phyloP scores from a whole-genome alignment of 2,113 vertebrate species.

The Amazona guildingii region DNA sequence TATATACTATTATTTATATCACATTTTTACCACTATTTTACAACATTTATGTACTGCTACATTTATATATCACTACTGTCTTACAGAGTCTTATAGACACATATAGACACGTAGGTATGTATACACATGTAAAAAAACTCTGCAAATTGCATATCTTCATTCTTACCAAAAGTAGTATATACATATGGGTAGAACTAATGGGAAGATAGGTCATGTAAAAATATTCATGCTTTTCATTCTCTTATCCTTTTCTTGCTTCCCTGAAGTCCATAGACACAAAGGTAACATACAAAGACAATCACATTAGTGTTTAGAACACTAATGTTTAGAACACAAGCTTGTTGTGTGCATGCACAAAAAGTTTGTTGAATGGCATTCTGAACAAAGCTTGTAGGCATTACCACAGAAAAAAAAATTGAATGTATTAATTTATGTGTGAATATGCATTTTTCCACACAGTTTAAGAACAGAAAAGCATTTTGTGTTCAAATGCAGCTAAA shows the following conservation, averaged over 20 bases:
- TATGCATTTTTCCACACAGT: neutral
- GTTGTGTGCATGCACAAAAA: neutral
- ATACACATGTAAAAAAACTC: neutral
- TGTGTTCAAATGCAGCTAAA: neutral
- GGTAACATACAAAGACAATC: neutral
- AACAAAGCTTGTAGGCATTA: neutral
- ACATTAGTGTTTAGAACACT: neutral
- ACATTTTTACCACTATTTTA: neutral
- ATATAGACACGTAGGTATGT: neutral
- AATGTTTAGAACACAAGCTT: neutral
- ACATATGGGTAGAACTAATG: neutral
- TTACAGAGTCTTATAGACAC: neutral
- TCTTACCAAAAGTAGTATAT: neutral
- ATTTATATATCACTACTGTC: neutral
- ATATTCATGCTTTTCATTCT: neutral
- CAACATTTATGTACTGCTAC: neutral
- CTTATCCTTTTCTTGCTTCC: neutral
- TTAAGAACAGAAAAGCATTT: neutral
- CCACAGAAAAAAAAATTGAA: neutral
- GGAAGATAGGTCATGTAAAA: neutral
- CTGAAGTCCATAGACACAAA: neutral
- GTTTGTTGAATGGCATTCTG: neutral
- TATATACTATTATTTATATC: neutral
- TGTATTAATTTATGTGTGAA: neutral
- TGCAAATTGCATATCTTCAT: fast-evolving